Evolutionary conservation across 1,140 invertebrate genomes (phyloP).

Genomic region (Drosophila subpulchrella): DNA sequence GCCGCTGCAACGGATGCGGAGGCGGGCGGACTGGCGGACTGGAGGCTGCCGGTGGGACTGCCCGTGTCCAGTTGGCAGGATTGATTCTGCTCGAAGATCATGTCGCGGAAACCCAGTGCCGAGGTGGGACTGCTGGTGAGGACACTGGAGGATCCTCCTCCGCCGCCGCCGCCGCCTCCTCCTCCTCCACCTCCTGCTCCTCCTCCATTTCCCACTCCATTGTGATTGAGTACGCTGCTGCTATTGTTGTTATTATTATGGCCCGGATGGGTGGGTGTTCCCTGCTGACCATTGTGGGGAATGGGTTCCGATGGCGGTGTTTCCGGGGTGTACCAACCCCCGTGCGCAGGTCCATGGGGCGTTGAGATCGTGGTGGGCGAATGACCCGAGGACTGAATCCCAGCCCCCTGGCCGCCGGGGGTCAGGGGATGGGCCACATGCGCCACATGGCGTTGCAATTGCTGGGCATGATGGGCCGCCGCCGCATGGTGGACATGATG

Average conservation of each 20-base stretch:
- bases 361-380: slow-evolving; percentile 82
- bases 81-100: slow-evolving; percentile 84
- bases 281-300: slow-evolving; percentile 53
- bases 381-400: slow-evolving; percentile 72
- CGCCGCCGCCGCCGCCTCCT: background rate
- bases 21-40: slow-evolving; percentile 77
- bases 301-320: slow-evolving; percentile 81
- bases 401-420: slow-evolving; percentile 61
- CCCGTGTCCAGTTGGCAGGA: slow-evolving; percentile 83
- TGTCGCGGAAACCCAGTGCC: slow-evolving; percentile 78
- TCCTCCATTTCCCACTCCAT: slow-evolving; percentile 12
- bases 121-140: slow-evolving; percentile 73
- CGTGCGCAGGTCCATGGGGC: slow-evolving; percentile 78
- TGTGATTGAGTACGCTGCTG: slow-evolving; percentile 44
- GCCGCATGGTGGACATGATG: slow-evolving; percentile 77
- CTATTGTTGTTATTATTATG: slow-evolving; percentile 54
- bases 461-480: slow-evolving; percentile 78
- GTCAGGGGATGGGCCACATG: slow-evolving; percentile 76
- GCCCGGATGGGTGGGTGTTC: slow-evolving; percentile 67
- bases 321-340: slow-evolving; percentile 84
- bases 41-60: slow-evolving; percentile 81
- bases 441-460: slow-evolving; percentile 66
- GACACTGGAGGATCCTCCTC: slow-evolving; percentile 34
- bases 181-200: slow-evolving; percentile 9
- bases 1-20: slow-evolving; percentile 60